Base-by-base conservation (phyloP, 2,113 vertebrate genomes). In the Naja naja region DNA sequence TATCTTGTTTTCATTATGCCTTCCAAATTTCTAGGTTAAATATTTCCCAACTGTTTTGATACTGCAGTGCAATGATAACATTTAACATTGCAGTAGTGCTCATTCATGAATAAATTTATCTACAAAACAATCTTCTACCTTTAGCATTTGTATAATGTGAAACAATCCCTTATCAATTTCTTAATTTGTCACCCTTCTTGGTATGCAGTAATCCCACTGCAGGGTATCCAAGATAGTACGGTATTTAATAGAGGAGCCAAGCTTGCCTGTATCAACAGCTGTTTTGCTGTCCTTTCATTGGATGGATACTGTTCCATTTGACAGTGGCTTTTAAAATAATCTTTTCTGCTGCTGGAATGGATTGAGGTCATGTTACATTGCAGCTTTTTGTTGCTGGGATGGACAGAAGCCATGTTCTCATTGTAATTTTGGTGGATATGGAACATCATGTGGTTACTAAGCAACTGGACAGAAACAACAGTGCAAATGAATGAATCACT, bases 281-380 rank as follows among this genome's bases (percentile, higher is more conserved):
- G 91, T 92, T 74, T 93, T 52, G 1, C 25, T 85, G 34, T 55
- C 92, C 69, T 85, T 93, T 94, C 85, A 93, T 92, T 93, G 87
- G 85, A 0, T 58, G 85, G 92, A 52, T 94, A 90, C 93, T 93
- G 87, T 81, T 91, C 90, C n/a, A 9, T 89, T 92, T 91, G 90
- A 87, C 53, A 93, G 87, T 90, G 93, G 60, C 88, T 96, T 94
- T 90, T 89, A 87, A 95, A 96, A 95, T 94, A 95, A 90, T 91
- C 89, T 91, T 54, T 93, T 89, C 88, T 4, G 0, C 58, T 60
- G 23, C 58, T 92, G 43, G 92, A 23, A 10, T 88, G 0, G 2
- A 5, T 14, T 34, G 58, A 0, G 91, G 92, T 95, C 88, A 0
- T 0, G 0, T 95, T 97, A 91, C 74, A 43, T 81, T 43, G 34